phyloP scores from a whole-genome alignment of 2,113 vertebrate species.

The Coreoperca whiteheadi region DNA sequence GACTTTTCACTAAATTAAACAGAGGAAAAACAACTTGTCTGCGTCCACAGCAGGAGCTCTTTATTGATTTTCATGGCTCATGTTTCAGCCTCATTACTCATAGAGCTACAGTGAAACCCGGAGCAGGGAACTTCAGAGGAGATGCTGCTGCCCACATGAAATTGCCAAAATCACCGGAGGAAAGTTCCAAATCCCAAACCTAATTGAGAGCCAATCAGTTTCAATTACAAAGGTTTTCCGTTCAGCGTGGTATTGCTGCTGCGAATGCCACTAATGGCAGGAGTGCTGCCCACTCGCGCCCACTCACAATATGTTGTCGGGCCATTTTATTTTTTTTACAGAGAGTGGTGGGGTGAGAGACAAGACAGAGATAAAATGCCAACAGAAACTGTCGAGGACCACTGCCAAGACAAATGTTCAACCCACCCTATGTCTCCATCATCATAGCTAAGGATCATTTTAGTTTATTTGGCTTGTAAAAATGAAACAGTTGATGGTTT shows the following conservation, averaged over 20 bases:
- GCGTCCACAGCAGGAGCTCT: constrained; percentile 41
- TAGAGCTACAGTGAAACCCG: constrained; percentile 14
- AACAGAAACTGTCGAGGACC: not conserved
- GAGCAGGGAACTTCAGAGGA: constrained; percentile 19
- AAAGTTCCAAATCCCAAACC: constrained; percentile 46
- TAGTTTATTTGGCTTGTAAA: not conserved
- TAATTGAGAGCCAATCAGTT: constrained; percentile 48
- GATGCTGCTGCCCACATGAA: constrained; percentile 30
- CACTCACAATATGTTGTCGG: constrained; percentile 58
- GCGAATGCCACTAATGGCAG: constrained; percentile 22
- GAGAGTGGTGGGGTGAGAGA: not conserved
- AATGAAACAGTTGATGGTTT: not conserved
- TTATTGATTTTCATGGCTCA: constrained; percentile 62
- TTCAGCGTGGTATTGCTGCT: not conserved
- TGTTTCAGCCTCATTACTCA: constrained; percentile 63
- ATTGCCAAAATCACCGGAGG: constrained; percentile 44
- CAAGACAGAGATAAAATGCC: not conserved
- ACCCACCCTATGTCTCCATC: not conserved
- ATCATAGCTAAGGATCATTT: not conserved
- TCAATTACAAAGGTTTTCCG: constrained; percentile 38
- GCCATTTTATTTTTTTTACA: constrained; percentile 31
- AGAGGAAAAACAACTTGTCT: constrained; percentile 41
- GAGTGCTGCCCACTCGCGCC: constrained; percentile 32
- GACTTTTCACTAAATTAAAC: constrained; percentile 60
- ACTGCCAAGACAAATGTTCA: constrained; percentile 39